Evolutionary conservation across 2,888 invertebrate genomes (phyloP), one percentile per base, ranked within the genome.

Genomic region (Cryptus armator): DNA sequence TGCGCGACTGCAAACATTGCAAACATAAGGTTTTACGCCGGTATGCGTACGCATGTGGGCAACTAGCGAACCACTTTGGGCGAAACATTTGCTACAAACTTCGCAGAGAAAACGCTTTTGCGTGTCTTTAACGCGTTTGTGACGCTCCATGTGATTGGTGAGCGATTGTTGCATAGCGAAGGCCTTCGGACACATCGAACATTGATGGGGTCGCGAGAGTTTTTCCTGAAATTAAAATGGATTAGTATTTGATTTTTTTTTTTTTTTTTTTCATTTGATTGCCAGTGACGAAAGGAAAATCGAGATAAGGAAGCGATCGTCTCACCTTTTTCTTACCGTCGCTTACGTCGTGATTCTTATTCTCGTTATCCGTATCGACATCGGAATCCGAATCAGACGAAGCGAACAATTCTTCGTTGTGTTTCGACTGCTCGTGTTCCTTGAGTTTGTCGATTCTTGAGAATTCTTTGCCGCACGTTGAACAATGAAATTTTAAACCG

Each of bases 1-100:
- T 10, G 92, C 93, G 62, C 92, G 88, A 68, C 88, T 92, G 72
- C 93, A 93, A 2, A 92, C 90, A 14, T 91, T 92, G 72, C 93
- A 93, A 0, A 93, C 93, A 37, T 93, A 93, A 0, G 93, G 93
- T 70, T 92, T 93, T 2, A 92, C 89, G 14, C 93, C 93, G 0
- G 93, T 93, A 77, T 93, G 93, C 0, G 93, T 93, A 9, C 93
- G 91, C 93, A 93, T 93, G 75, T 93, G 93, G 1, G 93, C 93
- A 0, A 92, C 91, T 9, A 93, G 67, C 0, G 93, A 92, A 14
- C 93, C 93, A 80, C 92, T 93, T 67, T 93, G 93, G 1, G 93
- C 93, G 32, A 93, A 93, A 81, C 92, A 91, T 79, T 93, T 93
- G 83, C 93, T 93, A 78, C 93, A 93, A 14, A 93, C 91, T 81